Percentiles rank a stretch among this genome's conserved stretches.
These are phyloP conservation scores for Triplophysa siluroides DNA, from an alignment of 2,113 vertebrate species.

Conservation along the genomic window DNA sequence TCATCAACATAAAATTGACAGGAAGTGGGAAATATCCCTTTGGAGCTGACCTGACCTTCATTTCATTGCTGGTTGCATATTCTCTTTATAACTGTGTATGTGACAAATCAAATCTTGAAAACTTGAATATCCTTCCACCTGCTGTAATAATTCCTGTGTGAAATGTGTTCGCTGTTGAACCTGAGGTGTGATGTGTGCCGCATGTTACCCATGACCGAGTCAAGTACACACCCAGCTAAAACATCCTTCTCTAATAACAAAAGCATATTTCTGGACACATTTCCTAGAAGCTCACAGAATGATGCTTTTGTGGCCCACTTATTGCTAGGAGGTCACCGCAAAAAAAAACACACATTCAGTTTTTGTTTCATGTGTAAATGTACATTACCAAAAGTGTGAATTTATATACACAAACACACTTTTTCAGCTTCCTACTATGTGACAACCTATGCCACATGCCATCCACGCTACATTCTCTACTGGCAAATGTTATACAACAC, in stretches of 20 bases:
- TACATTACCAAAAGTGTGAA: too few species aligned
- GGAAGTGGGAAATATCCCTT: background rate
- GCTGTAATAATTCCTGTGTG: background rate
- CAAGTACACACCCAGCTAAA: conserved; percentile 6
- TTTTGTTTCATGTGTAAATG: background rate
- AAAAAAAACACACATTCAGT: background rate
- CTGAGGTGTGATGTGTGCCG: background rate
- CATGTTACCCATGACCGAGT: conserved; percentile 1
- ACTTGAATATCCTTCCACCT: background rate
- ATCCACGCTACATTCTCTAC: background rate
- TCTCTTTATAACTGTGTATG: too few species aligned
- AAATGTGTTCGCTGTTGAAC: background rate
- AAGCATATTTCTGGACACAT: conserved; percentile 8
- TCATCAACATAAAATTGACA: background rate
- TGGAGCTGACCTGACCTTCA: too few species aligned
- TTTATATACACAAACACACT: too few species aligned
- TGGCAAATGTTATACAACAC: background rate
- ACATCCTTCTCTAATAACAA: conserved; percentile 24
- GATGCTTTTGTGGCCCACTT: background rate
- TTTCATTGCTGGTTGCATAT: too few species aligned
- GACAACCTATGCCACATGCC: background rate
- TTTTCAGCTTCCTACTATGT: background rate
- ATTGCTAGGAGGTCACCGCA: background rate
- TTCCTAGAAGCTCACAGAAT: conserved; percentile 7
- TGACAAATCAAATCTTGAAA: too few species aligned